A percentile compares a stretch with the other conserved stretches of the same genome.
phyloP scores from a whole-genome alignment of 2,113 vertebrate species.

The Cottus gobio region DNA sequence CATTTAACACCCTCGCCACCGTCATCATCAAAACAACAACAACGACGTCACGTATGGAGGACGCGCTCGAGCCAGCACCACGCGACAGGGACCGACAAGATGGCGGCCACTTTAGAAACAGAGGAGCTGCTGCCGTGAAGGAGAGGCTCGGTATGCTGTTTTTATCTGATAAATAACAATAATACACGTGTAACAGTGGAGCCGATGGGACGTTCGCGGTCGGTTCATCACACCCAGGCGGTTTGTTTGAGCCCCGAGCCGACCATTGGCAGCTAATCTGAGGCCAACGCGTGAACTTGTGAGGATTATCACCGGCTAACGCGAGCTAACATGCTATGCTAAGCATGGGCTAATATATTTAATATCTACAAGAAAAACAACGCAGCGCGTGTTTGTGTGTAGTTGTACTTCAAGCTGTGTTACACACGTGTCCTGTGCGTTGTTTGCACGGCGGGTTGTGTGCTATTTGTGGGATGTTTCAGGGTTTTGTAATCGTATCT shows the following conservation, averaged over 20 bases:
- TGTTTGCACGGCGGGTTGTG: accelerated
- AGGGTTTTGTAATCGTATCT: slow-evolving; percentile 33
- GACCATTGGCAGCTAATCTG: not conserved
- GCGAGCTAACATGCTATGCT: slow-evolving; percentile 56
- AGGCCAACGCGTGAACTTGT: slow-evolving; percentile 52
- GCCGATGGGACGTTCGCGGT: not conserved
- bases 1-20: not conserved
- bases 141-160: slow-evolving; percentile 71
- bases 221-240: accelerated
- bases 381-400: not conserved
- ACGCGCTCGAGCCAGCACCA: slow-evolving; percentile 75
- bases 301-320: slow-evolving; percentile 51
- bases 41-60: slow-evolving; percentile 69
- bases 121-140: slow-evolving; percentile 68
- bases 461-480: not conserved
- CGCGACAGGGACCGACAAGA: slow-evolving; percentile 81
- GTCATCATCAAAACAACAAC: slow-evolving; percentile 44
- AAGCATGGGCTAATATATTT: slow-evolving; percentile 43
- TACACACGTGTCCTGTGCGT: not conserved
- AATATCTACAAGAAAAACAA: slow-evolving; percentile 11
- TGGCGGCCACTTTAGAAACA: slow-evolving; percentile 73
- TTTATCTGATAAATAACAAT: not conserved
- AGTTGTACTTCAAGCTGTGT: not conserved
- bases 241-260: not conserved
- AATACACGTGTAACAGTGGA: slow-evolving; percentile 30